A percentile compares a stretch with the other conserved stretches of the same genome.
phyloP scores from a whole-genome alignment of 2,113 vertebrate species.

The Percopsis transmontana region DNA sequence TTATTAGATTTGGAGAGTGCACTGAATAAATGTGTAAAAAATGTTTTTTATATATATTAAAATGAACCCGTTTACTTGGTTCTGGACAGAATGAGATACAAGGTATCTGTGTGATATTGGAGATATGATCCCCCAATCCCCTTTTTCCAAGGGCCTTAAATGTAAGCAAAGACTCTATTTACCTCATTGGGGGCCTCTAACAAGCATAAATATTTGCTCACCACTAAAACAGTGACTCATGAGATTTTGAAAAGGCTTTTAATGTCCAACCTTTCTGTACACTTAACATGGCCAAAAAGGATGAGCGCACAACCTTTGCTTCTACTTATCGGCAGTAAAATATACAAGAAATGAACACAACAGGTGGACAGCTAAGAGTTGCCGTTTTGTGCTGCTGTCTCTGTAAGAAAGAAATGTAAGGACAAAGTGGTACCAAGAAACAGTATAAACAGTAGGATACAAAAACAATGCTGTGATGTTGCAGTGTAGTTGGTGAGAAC shows the following conservation, averaged over 20 bases:
- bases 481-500: conserved; percentile 9
- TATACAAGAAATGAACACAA: conserved; percentile 55
- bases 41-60: conserved; percentile 48
- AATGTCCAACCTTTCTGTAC: conserved; percentile 67
- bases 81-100: conserved; percentile 42
- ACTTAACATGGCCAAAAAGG: conserved; percentile 72
- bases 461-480: conserved; percentile 21
- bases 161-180: conserved; percentile 79
- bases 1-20: conserved; percentile 32
- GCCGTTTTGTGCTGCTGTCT: conserved; percentile 51
- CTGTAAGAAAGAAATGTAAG: conserved; percentile 40
- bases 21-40: conserved; percentile 17
- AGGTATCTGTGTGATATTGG: conserved; percentile 42
- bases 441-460: conserved; percentile 29
- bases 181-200: conserved; percentile 77
- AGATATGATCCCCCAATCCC: conserved; percentile 54
- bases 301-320: conserved; percentile 54
- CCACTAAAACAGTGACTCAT: conserved; percentile 78
- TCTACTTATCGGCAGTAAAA: conserved; percentile 66
- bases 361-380: conserved; percentile 67
- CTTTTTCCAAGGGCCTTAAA: conserved; percentile 64
- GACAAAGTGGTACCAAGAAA: conserved; percentile 25
- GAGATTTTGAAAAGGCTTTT: conserved; percentile 78
- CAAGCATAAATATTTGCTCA: conserved; percentile 82
- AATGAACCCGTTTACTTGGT: conserved; percentile 43